Conservation (phyloP, 2,888 invertebrate species). For the Dryobotodes eremita region DNA sequence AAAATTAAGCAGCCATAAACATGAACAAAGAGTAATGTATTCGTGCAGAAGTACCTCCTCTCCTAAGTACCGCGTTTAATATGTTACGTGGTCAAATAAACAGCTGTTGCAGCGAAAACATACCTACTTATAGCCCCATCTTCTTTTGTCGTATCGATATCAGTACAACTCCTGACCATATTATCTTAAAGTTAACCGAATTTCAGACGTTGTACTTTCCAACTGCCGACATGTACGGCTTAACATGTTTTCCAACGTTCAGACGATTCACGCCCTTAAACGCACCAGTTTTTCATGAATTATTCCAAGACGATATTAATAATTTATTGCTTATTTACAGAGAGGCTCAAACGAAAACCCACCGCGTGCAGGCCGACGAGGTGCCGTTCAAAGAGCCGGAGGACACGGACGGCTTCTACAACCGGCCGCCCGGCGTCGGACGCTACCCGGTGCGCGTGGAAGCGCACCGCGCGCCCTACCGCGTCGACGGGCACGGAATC, state of each 20-base stretch:
- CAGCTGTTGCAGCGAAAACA: not conserved
- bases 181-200: not conserved
- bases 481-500: conserved; percentile 59
- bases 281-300: not conserved
- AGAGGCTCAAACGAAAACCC: conserved; percentile 36
- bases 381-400: conserved; percentile 76
- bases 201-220: not conserved
- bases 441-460: conserved; percentile 80
- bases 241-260: not conserved
- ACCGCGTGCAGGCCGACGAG: conserved; percentile 75
- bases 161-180: not conserved
- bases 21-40: conserved; percentile 16
- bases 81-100: not conserved
- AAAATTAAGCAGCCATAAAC: conserved; percentile 34
- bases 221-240: not conserved
- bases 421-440: conserved; percentile 78
- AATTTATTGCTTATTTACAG: conserved; percentile 22
- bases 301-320: not conserved
- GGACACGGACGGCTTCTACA: conserved; percentile 85
- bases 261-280: not conserved
- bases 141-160: not conserved
- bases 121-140: not conserved
- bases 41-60: conserved; percentile 3
- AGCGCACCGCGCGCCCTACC: conserved; percentile 62
- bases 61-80: not conserved